Base-by-base conservation (phyloP, 2,888 invertebrate genomes). In the Thera obeliscata region DNA sequence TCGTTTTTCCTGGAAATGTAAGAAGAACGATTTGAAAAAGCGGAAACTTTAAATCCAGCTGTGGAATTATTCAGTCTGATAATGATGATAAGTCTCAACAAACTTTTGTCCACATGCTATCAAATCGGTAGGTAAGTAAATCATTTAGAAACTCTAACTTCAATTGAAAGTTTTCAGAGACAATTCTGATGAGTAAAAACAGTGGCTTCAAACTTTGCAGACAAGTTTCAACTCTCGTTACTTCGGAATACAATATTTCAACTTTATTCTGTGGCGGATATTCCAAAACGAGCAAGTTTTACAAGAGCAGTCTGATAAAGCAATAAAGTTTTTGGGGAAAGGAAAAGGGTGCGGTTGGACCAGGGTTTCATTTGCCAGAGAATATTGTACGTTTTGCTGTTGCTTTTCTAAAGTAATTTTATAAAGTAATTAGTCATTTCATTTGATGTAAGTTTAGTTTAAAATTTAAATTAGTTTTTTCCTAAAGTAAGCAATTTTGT, bases 201-300 rank as follows among this genome's bases (percentile, higher is more conserved):
- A 69, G 68, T 66, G 64, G 57, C 64, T 54, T 12, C 70, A 62
- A 75, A 78, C 74, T 78, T 73, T 57, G 55, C 65, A 70, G 72
- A 69, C 73, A 75, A 78, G 73, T 81, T 80, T 73, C 72, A 71
- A 72, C 73, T 72, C 70, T 75, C 75, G 59, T 73, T 81, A 83
- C 81, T 84, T 82, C 67, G 69, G 76, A 80, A 84, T 79, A 84
- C 81, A 86, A 85, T 83, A 86, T 82, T 86, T 79, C 76, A 69
- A 80, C 77, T 82, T 84, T 82, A 82, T 80, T 82, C 81, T 79
- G 80, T 78, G 78, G 78, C 73, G 70, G 76, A 74, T 80, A 78
- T 76, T 75, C 74, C 75, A 79, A 82, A 86, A 85, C 81, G 84
- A 85, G 79, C 82, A 84, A 87, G 81, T 86, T 86, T 82, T 69